Evolutionary conservation across 1,140 invertebrate species (phyloP), one percentile per base, ranked within the genome.

Genomic region (Telenomus remus): DNA sequence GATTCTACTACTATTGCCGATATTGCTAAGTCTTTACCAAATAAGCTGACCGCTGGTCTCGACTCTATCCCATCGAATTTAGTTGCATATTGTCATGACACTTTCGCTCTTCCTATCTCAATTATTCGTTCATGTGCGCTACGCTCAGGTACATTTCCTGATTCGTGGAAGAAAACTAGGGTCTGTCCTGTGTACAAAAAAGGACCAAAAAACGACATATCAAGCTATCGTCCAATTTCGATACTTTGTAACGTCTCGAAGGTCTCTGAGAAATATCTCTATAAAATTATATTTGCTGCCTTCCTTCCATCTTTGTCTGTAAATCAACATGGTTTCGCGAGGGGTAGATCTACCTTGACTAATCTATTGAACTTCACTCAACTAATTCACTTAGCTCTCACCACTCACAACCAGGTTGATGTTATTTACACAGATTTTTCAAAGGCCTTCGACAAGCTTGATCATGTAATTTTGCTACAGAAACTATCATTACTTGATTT

Each of bases 361-460:
- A 44, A 46, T n/a, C 19, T 56, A 46, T 10, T 27, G 6, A 27
- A 1, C 6, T 27, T 27, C 19, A 27, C 19, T 27, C 2, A 27
- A 15, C 44, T 16, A 5, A 27, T 27, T 27, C 19, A 27, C 6
- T 3, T 6, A 6, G 19, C 19, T 27, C 19, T 27, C 6, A 6
- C 7, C n/a, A 1, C 37, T 44, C 16, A 44, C 27, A 46, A 44
- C 5, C 39, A 56, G 44, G 42, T 56, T 16, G 37, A 56, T 44
- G 54, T 46, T 8, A 46, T 56, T 4, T 56, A 12, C 35, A 57
- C 55, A 0, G 55, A 57, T 47, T 14, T 57, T n/a, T 57, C 43
- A 12, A 57, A 57, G 43, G 55, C 55, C 13, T 57, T 57, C 46
- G 55, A 57, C 19, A 57, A 33, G 3, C 12, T 57, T 46, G 13